phyloP scores from a whole-genome alignment of 2,797 vertebrate genomes.

The Lutjanus argentimaculatus region DNA sequence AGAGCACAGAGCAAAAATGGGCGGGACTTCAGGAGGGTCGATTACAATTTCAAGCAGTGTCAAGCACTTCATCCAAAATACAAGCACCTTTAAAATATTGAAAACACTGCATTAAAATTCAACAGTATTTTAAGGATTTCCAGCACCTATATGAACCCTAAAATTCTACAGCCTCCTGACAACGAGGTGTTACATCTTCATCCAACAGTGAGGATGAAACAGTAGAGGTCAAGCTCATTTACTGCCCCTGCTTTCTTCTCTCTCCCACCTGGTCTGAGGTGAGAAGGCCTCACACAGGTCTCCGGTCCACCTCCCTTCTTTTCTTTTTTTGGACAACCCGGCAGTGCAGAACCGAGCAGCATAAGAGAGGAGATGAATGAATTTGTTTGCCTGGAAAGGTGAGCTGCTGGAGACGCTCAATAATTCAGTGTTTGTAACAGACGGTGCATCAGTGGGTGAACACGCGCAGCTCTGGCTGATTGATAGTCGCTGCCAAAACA shows the following conservation, averaged over 20 bases:
- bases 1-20: no score
- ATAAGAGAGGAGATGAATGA: constrained; percentile 76
- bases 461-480: constrained; percentile 68
- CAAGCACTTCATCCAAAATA: no score
- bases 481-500: constrained; percentile 80
- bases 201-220: neutral
- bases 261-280: constrained; percentile 31
- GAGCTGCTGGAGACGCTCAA: constrained; percentile 83
- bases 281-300: constrained; percentile 32
- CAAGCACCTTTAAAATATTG: no score
- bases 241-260: neutral
- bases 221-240: constrained; percentile 18
- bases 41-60: no score
- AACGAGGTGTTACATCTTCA: constrained; percentile 3
- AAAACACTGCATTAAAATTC: no score
- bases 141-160: no score
- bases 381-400: constrained; percentile 86
- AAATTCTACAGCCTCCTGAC: neutral
- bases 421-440: constrained; percentile 91
- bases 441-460: constrained; percentile 84
- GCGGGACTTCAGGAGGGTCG: no score
- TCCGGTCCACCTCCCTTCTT: neutral
- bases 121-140: no score
- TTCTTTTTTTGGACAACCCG: constrained; percentile 33
- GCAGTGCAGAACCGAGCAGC: constrained; percentile 63